Conservation (phyloP, 2,888 invertebrate genomes). For the Trichogramma evanescens region DNA sequence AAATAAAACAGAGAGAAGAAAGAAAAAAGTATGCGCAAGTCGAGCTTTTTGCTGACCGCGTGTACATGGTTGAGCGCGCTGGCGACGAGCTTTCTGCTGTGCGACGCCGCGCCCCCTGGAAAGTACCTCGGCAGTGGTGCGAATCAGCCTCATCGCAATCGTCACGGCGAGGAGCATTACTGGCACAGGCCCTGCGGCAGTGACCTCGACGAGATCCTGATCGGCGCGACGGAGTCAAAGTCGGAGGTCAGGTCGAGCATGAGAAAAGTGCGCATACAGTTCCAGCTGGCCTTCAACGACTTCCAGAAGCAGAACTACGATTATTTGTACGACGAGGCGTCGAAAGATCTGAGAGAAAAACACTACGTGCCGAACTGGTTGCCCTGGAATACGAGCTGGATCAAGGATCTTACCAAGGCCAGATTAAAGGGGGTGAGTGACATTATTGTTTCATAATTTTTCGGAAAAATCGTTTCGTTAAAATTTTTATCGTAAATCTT, state of each 20-base stretch:
- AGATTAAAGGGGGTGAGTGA: constrained; percentile 15
- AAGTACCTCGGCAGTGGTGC: too few relatives aligned
- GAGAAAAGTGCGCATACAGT: constrained; percentile 35
- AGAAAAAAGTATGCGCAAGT: neutral
- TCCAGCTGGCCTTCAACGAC: constrained; percentile 36
- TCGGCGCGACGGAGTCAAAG: constrained; percentile 22
- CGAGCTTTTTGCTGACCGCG: neutral
- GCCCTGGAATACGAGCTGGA: constrained; percentile 39
- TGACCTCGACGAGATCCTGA: constrained; percentile 22
- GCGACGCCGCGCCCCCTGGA: constrained; percentile 18
- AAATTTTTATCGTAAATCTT: too few relatives aligned
- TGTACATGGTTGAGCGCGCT: neutral
- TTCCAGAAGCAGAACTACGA: constrained; percentile 41
- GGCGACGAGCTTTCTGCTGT: constrained; percentile 8
- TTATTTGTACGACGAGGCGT: constrained; percentile 40
- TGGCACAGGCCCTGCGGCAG: constrained; percentile 44
- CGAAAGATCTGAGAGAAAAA: constrained; percentile 38
- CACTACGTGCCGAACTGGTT: constrained; percentile 46
- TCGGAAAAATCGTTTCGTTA: too few relatives aligned
- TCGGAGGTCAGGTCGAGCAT: constrained; percentile 29
- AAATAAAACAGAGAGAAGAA: too few relatives aligned
- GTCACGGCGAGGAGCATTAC: constrained; percentile 25
- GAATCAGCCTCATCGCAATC: constrained; percentile 12
- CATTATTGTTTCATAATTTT: neutral
- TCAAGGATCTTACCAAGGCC: constrained; percentile 26